Conservation (phyloP, 2,888 invertebrate species). For the Heterodera filipjevi region DNA sequence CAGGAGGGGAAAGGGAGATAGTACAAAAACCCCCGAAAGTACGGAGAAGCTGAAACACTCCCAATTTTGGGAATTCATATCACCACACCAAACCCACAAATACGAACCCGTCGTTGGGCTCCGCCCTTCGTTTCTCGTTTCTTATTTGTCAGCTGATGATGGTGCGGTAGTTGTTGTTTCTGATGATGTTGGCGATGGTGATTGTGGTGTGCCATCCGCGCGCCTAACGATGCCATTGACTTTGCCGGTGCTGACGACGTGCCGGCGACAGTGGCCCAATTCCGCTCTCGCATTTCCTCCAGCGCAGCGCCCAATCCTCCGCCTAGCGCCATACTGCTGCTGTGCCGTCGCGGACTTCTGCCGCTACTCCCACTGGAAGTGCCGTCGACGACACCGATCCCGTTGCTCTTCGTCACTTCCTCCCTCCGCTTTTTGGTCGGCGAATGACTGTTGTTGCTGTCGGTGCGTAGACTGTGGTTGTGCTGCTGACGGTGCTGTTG, state of each 20-base stretch:
- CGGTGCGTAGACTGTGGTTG: neutral
- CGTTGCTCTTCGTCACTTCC: neutral
- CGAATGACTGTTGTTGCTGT: neutral
- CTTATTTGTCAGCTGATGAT: neutral
- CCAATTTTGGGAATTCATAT: too few relatives aligned
- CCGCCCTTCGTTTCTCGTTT: too few relatives aligned
- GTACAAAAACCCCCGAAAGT: too few relatives aligned
- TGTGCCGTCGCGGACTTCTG: too few relatives aligned
- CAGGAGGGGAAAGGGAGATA: too few relatives aligned
- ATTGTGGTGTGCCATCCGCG: neutral
- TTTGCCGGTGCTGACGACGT: neutral
- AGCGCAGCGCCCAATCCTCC: neutral
- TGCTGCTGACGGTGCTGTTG: neutral
- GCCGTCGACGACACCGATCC: neutral
- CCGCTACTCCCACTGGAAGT: neutral
- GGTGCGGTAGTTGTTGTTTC: too few relatives aligned
- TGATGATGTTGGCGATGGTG: constrained; percentile 6
- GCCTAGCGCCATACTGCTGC: neutral
- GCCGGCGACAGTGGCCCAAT: neutral
- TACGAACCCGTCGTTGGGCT: neutral
- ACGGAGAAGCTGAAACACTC: too few relatives aligned
- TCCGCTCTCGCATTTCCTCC: neutral
- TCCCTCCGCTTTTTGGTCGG: too few relatives aligned
- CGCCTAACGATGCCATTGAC: neutral
- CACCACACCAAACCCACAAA: neutral